phyloP scores from a whole-genome alignment of 2,888 invertebrate species.

The Drosophila buzzatii region DNA sequence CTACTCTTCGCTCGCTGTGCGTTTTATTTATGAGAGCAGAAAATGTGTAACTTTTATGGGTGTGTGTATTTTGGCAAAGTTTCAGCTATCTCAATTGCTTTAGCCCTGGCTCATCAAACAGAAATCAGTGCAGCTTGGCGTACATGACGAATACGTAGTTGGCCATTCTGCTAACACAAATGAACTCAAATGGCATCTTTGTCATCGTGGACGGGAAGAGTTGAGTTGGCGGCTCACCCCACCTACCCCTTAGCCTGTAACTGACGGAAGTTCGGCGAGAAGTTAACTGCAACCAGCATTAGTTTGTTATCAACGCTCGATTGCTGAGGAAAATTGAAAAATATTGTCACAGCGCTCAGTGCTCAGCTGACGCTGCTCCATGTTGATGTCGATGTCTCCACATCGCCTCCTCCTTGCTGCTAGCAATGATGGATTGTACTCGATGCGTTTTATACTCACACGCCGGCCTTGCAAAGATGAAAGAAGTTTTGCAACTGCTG shows the following conservation, averaged over 20 bases:
- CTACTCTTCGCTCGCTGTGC: neutral
- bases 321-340: constrained; percentile 79
- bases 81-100: constrained; percentile 3
- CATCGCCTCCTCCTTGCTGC: constrained; percentile 24
- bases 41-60: constrained; percentile 7
- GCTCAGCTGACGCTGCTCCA: constrained; percentile 40
- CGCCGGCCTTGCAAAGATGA: constrained; percentile 44
- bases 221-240: constrained; percentile 7
- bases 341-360: constrained; percentile 65
- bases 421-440: constrained; percentile 72
- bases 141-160: constrained; percentile 40
- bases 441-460: constrained; percentile 67
- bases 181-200: constrained; percentile 38
- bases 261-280: constrained; percentile 19
- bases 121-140: constrained; percentile 25
- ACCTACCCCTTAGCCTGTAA: neutral
- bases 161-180: constrained; percentile 36
- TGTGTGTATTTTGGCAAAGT: constrained; percentile 5
- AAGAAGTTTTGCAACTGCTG: constrained; percentile 68
- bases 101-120: constrained; percentile 16
- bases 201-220: constrained; percentile 18
- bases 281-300: constrained; percentile 63
- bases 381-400: constrained; percentile 15
- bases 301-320: constrained; percentile 79
- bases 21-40: constrained; percentile 7